phyloP scores from a whole-genome alignment of 2,888 invertebrate genomes.

The Ischnura elegans region DNA sequence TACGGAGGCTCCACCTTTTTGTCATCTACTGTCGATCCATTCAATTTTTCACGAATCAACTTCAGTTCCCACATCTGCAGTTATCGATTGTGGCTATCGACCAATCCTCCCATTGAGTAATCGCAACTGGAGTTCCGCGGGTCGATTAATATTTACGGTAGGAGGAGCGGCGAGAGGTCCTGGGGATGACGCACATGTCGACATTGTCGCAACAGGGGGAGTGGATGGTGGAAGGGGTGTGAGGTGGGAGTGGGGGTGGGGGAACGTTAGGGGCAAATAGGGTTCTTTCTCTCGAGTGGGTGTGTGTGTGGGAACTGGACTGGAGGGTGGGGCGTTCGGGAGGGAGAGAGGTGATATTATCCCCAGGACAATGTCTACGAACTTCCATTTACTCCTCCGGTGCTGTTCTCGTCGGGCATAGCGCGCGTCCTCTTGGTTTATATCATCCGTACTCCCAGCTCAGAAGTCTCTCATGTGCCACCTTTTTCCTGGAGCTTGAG shows the following conservation, averaged over 20 bases:
- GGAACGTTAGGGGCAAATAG: no score
- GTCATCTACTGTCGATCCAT: not conserved
- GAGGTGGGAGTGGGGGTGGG: not conserved
- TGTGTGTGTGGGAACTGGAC: no score
- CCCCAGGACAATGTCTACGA: not conserved
- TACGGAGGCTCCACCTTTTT: not conserved
- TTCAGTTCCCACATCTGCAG: not conserved
- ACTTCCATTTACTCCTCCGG: not conserved
- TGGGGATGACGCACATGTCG: not conserved
- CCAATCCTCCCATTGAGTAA: not conserved
- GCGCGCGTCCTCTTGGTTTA: not conserved
- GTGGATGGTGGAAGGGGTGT: not conserved
- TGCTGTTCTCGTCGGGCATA: not conserved
- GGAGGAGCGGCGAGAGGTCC: not conserved
- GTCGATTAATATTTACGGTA: not conserved
- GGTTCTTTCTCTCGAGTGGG: no score
- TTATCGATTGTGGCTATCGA: not conserved
- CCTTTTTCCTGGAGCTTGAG: not conserved
- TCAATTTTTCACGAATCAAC: not conserved
- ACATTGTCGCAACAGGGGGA: not conserved
- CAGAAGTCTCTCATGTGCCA: not conserved
- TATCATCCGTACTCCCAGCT: no score
- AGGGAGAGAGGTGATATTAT: constrained; percentile 12
- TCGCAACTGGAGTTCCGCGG: not conserved
- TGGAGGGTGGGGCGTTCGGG: no score